Evolutionary conservation across 2,888 invertebrate species (phyloP), one percentile per base, ranked within the genome.

Genomic region (Sinhomidia bicolor): DNA sequence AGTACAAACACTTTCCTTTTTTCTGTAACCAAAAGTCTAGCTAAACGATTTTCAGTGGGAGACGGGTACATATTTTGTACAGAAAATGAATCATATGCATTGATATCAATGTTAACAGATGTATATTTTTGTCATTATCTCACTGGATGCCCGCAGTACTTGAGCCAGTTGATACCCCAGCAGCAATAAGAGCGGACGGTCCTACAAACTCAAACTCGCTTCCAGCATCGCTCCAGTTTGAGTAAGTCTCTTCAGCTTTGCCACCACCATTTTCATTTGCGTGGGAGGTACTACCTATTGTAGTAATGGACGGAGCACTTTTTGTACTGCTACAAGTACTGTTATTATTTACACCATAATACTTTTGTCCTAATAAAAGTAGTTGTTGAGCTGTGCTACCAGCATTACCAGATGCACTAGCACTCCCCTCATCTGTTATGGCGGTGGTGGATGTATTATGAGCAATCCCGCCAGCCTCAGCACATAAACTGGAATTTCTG

Each of bases 171-270:
- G 76, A 60, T 5, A 9, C 2, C 12, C 80, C 51, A 68, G 62
- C 68, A 17, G 78, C 83, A 41, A 60, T 51, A 12, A 68, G 23
- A 20, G 89, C 68, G 17, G 90, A 68, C 10, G 89, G 90, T 44
- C 90, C 83, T 86, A 92, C 90, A 85, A 92, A 92, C 79, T 92
- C 92, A 84, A 92, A 92, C 86, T 92, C 92, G 89, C 91, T 92
- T 65, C 91, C 92, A 79, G 92, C 92, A 81, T 92, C 92, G 86
- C 91, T 92, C 92, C 92, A 92, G 51, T 89, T 89, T 20, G 89
- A 88, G 57, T 89, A 89, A 10, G 74, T 80, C 14, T 89, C 89
- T 26, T 89, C 78, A 10, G 4, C 4, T 5, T 23, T 23, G n/a
- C 44, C 57, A 7, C 41, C 2, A 14, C 29, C 12, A 14, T 29